These are phyloP conservation scores for Ctena decussata DNA, from an alignment of 2,888 invertebrate species.

Conservation along the genomic window DNA sequence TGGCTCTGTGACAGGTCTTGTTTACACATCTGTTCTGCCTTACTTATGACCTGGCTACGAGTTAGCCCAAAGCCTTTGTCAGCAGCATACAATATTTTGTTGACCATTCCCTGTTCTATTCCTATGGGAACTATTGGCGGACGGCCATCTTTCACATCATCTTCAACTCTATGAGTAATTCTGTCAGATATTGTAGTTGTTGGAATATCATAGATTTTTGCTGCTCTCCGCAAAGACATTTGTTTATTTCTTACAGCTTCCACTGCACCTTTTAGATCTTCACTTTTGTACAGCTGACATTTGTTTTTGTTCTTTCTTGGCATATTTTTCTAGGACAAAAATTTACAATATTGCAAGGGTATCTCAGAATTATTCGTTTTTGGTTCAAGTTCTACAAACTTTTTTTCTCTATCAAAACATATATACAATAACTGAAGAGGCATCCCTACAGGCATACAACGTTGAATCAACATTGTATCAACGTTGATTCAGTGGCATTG, in stretches of 20 bases:
- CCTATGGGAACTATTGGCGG: not conserved
- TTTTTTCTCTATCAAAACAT: too few species aligned
- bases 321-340: not conserved
- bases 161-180: not conserved
- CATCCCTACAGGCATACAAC: too few species aligned
- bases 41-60: not conserved
- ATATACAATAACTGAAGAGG: too few species aligned
- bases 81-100: not conserved
- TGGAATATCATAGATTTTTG: conserved; percentile 1
- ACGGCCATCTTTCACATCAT: not conserved
- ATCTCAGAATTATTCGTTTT: not conserved
- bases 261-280: not conserved
- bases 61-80: conserved; percentile 1
- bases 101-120: not conserved
- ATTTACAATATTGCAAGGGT: not conserved
- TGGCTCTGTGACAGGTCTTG: too few species aligned
- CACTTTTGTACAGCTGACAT: not conserved
- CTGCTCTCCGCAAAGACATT: not conserved
- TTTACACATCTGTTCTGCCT: not conserved
- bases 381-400: too few species aligned
- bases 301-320: not conserved
- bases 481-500: too few species aligned
- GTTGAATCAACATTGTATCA: too few species aligned
- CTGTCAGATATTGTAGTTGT: conserved; percentile 15
- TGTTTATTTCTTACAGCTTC: not conserved